Evolutionary conservation across 2,888 invertebrate genomes (phyloP), one percentile per base, ranked within the genome.

Genomic region (Aspidapion aeneum): DNA sequence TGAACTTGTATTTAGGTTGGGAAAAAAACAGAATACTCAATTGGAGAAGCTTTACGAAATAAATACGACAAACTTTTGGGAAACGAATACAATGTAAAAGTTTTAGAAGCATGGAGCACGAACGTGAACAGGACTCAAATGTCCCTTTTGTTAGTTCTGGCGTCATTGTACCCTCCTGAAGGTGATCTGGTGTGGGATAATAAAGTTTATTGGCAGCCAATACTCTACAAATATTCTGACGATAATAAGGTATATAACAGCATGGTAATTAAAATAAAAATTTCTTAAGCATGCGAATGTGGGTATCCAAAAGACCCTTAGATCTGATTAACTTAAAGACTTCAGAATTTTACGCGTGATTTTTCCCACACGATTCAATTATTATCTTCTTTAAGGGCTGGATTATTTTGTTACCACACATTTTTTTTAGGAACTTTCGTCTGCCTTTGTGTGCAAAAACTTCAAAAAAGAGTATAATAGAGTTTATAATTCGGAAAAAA

Each of bases 61-160:
- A 81, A 86, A 65, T 91, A 90, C 75, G 79, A 79, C 57, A 72
- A 78, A 51, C 88, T 87, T 74, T 77, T 90, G 54, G 86, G 85
- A 20, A 77, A 79, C 48, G 74, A 80, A 55, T 89, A 87, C 74
- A 80, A 79, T 68, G 83, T 84, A 2, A 81, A 84, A 22, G 82
- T 88, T 75, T 75, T 84, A 2, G 74, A 74, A 12, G 78, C 84
- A 56, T 79, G 85, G 50, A 88, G 88, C 52, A 88, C 90, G 0
- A 85, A 87, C 73, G 86, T 83, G 71, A 86, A 87, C 58, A 82
- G 90, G 57, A 90, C 91, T 0, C 84, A 90, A 78, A 88, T 89
- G 83, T 88, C 89, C 1, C 87, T 87, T 0, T 81, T 88, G 68
- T 79, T 87, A 17, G 87, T 89, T 2, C 78, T 90, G 60, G 86